A percentile compares a stretch with the other conserved stretches of the same genome.
Conservation (phyloP, 2,113 vertebrate species). For the Isichthys henryi region DNA sequence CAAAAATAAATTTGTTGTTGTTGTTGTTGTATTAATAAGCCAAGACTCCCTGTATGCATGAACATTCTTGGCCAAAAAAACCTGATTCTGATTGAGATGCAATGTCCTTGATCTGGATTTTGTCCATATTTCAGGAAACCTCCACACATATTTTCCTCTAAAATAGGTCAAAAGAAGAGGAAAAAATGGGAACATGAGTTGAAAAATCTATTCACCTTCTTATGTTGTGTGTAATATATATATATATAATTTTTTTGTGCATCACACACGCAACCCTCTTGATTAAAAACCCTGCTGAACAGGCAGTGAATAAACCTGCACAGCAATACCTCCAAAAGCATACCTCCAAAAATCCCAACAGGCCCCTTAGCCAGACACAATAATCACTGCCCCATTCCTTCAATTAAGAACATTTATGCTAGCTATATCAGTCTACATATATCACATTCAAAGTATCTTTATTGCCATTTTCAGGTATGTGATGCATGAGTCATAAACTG, state of each 20-base stretch:
- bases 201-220: not conserved
- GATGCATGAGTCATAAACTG: not conserved
- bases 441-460: not conserved
- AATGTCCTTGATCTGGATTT: not conserved
- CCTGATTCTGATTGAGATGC: not conserved
- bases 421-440: not conserved
- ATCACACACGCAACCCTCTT: not conserved
- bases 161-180: not conserved
- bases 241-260: not conserved
- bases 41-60: not conserved
- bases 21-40: too few relatives aligned
- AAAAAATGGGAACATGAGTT: not conserved
- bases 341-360: not conserved
- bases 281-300: too few relatives aligned
- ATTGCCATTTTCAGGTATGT: not conserved
- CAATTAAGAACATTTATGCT: not conserved
- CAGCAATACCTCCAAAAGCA: not conserved
- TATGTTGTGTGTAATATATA: not conserved
- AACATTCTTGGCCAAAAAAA: not conserved
- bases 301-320: not conserved
- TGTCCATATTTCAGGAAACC: not conserved
- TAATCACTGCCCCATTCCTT: not conserved
- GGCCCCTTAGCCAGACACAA: not conserved
- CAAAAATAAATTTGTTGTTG: too few relatives aligned
- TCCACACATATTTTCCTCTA: not conserved